Evolutionary conservation across 1,140 invertebrate species (phyloP).

Genomic region (Papilio machaon): DNA sequence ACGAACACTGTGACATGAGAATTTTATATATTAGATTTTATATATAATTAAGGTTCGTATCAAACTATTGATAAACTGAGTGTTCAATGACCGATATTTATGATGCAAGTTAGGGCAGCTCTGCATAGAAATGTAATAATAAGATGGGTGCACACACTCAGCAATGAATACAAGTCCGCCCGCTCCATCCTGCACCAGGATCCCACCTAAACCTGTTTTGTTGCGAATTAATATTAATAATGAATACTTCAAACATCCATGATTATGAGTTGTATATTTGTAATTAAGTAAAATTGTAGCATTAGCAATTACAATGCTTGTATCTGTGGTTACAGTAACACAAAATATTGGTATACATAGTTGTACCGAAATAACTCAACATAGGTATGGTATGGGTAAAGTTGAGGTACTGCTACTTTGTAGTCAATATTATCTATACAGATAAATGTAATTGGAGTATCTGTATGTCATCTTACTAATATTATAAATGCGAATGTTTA

Average conservation of each 20-base stretch:
- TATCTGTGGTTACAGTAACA: slow-evolving; percentile 23
- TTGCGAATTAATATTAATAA: slow-evolving; percentile 76
- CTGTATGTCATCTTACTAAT: too few relatives aligned
- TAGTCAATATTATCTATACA: too few relatives aligned
- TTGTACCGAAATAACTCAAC: not conserved
- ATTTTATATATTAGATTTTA: too few relatives aligned
- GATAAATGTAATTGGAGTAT: too few relatives aligned
- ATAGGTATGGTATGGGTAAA: too few relatives aligned
- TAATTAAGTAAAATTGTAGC: slow-evolving; percentile 73
- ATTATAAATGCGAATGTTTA: too few relatives aligned
- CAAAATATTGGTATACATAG: not conserved
- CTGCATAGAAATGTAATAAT: slow-evolving; percentile 43
- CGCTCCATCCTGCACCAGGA: slow-evolving; percentile 36
- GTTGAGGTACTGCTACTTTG: too few relatives aligned
- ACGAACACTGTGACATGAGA: too few relatives aligned
- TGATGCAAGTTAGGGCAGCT: slow-evolving; percentile 1
- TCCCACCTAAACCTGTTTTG: slow-evolving; percentile 61
- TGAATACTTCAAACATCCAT: slow-evolving; percentile 69
- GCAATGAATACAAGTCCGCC: slow-evolving; percentile 22
- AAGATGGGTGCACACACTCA: slow-evolving; percentile 43
- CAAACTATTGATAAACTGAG: not conserved
- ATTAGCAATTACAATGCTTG: slow-evolving; percentile 63
- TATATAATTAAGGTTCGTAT: not conserved
- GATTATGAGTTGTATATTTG: slow-evolving; percentile 70
- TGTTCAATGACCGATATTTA: slow-evolving; percentile 21